These are phyloP conservation scores for Phymanthus crucifer DNA, from an alignment of 92 coral and sea anemone genomes.

Conservation along the genomic window DNA sequence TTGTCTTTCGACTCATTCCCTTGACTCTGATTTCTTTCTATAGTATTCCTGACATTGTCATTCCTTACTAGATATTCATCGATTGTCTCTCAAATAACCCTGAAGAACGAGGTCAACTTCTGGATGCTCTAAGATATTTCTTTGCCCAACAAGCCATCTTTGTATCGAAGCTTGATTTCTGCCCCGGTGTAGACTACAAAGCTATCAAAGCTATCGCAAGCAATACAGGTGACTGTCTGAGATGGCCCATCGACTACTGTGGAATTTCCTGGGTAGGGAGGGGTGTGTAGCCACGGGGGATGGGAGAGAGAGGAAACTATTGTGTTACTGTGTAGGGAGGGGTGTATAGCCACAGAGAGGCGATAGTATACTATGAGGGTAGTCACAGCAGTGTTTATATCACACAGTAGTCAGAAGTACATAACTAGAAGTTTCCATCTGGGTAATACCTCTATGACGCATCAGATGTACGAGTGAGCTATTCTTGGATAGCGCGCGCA, in stretches of 20 bases:
- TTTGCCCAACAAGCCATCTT: slow-evolving; percentile 45
- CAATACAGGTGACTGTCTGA: slow-evolving; percentile 13
- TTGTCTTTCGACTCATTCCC: no score
- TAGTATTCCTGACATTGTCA: neutral
- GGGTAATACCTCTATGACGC: no score
- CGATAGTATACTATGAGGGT: no score
- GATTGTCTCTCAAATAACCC: slow-evolving; percentile 28
- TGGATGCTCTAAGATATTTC: slow-evolving; percentile 36
- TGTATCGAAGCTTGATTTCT: slow-evolving; percentile 21
- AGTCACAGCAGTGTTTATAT: no score
- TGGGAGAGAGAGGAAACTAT: neutral
- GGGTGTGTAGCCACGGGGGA: neutral
- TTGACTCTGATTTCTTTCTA: no score
- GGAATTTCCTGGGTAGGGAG: neutral
- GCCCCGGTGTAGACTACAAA: slow-evolving; percentile 20
- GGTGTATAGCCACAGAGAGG: no score
- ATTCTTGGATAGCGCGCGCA: no score
- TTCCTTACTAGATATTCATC: slow-evolving; percentile 20
- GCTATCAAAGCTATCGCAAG: slow-evolving; percentile 25
- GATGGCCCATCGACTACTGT: neutral
- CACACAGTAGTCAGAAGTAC: no score
- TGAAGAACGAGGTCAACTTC: slow-evolving; percentile 18
- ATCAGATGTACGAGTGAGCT: no score
- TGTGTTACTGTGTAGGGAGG: neutral
- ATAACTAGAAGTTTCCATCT: no score